These are phyloP conservation scores for Gandaritis pyraliata DNA, from an alignment of 2,888 invertebrate species.

Conservation along the genomic window DNA sequence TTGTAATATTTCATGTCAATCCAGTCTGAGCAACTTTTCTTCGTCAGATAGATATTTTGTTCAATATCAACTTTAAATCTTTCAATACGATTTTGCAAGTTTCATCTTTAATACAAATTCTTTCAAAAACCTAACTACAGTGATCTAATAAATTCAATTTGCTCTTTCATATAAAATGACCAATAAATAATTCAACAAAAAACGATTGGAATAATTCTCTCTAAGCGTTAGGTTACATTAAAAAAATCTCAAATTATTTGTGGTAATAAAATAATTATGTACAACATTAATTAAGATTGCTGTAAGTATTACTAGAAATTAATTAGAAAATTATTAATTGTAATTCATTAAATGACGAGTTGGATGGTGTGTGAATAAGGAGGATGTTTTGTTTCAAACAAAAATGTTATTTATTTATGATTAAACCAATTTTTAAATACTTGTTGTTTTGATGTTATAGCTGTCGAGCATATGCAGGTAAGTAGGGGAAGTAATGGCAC, in stretches of 20 bases:
- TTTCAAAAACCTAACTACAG: too few relatives aligned
- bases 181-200: constrained; percentile 61
- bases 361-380: constrained; percentile 82
- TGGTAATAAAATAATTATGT: constrained; percentile 82
- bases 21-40: too few relatives aligned
- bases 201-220: constrained; percentile 78
- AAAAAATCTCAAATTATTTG: constrained; percentile 82
- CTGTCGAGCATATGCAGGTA: neutral
- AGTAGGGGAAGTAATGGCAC: too few relatives aligned
- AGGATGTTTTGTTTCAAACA: constrained; percentile 84
- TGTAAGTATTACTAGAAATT: constrained; percentile 84
- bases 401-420: constrained; percentile 84
- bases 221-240: constrained; percentile 76
- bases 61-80: too few relatives aligned
- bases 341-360: constrained; percentile 80
- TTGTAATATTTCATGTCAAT: too few relatives aligned
- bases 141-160: too few relatives aligned
- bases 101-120: too few relatives aligned
- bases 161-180: constrained; percentile 57
- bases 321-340: constrained; percentile 80
- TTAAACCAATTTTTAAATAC: constrained; percentile 84
- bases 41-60: too few relatives aligned
- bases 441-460: constrained; percentile 33
- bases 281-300: constrained; percentile 82
- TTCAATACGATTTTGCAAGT: too few relatives aligned